These are phyloP conservation scores for Platyrinchus mystaceus DNA, from an alignment of 2,797 vertebrate genomes.

Conservation along the genomic window DNA sequence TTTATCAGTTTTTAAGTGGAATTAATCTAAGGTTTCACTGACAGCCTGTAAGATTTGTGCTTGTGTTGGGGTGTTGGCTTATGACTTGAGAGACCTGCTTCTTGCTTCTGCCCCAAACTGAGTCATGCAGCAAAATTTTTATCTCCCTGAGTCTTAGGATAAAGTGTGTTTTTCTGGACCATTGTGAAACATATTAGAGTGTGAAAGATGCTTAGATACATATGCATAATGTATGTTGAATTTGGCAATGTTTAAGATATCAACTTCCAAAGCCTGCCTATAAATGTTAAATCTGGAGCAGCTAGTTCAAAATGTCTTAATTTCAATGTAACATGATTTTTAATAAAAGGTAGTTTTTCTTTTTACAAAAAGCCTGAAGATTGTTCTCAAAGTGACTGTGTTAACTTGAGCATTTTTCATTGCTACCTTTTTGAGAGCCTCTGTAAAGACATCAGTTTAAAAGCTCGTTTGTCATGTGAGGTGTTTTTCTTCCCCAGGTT, in stretches of 20 bases:
- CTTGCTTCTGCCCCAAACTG: neutral
- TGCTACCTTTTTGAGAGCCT: neutral
- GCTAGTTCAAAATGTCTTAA: neutral
- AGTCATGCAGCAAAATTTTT: neutral
- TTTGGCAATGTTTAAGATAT: neutral
- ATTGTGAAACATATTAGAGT: neutral
- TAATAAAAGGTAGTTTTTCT: neutral
- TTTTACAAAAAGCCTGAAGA: neutral
- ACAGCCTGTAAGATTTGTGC: neutral
- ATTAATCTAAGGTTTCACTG: neutral
- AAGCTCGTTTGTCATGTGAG: neutral
- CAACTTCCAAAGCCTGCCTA: neutral
- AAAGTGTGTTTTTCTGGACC: neutral
- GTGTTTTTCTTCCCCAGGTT: slow-evolving; percentile 76
- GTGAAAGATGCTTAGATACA: neutral
- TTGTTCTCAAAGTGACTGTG: neutral
- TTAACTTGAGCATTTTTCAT: neutral
- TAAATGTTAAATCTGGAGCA: neutral
- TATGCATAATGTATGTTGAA: neutral
- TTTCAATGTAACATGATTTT: neutral
- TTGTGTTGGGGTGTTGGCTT: neutral
- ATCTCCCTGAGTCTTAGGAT: neutral
- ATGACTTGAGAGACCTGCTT: neutral
- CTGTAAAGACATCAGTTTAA: neutral
- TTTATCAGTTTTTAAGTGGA: neutral